Conservation (phyloP, 1,140 invertebrate species). For the Psilanteris sp. region DNA sequence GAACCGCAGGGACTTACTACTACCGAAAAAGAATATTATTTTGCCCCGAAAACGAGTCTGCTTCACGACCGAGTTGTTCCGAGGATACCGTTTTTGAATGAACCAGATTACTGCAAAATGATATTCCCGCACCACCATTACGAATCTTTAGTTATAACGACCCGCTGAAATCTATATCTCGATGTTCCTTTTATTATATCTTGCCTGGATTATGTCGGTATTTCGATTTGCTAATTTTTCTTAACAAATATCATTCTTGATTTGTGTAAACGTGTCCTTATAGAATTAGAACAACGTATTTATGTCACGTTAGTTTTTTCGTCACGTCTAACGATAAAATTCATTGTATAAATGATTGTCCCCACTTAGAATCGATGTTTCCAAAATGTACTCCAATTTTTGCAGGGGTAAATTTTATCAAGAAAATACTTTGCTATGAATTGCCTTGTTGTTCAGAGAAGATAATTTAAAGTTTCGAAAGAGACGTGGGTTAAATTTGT, state of each 20-base stretch:
- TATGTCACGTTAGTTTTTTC: slow-evolving; percentile 11
- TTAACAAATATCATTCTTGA: slow-evolving; percentile 14
- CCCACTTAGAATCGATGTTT: not conserved
- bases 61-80: too few relatives aligned
- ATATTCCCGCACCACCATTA: slow-evolving; percentile 6
- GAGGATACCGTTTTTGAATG: too few relatives aligned
- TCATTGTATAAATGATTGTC: not conserved
- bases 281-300: slow-evolving; percentile 20
- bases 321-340: slow-evolving; percentile 3
- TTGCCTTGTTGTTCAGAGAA: too few relatives aligned
- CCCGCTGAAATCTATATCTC: slow-evolving; percentile 37
- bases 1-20: slow-evolving; percentile 39
- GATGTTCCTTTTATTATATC: slow-evolving; percentile 37
- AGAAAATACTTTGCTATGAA: too few relatives aligned
- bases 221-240: slow-evolving; percentile 18
- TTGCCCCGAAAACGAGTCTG: too few relatives aligned
- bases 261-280: slow-evolving; percentile 11
- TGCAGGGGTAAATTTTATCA: too few relatives aligned
- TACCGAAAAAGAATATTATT: slow-evolving; percentile 13
- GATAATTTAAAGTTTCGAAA: too few relatives aligned
- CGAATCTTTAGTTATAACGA: slow-evolving; percentile 2
- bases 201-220: slow-evolving; percentile 38
- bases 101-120: too few relatives aligned
- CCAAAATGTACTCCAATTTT: slow-evolving; percentile 1
- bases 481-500: too few relatives aligned